phyloP scores from a whole-genome alignment of 2,797 vertebrate genomes.

The Manis pentadactyla region DNA sequence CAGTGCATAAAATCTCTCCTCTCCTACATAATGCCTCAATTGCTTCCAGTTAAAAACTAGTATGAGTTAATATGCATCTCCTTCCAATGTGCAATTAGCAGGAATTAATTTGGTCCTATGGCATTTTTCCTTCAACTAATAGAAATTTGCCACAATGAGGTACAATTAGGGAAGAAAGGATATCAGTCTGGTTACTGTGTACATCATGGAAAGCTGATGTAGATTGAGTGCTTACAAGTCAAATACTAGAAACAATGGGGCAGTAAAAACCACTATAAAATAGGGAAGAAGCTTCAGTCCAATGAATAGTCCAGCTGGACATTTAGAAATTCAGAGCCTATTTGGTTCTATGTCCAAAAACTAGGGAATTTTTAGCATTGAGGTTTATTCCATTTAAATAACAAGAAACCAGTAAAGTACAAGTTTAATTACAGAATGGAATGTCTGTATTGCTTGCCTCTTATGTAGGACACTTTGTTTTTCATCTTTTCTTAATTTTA shows the following conservation, averaged over 20 bases:
- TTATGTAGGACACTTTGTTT: background rate
- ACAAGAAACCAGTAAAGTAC: background rate
- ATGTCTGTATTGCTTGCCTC: background rate
- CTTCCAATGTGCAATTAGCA: background rate
- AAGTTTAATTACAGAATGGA: background rate
- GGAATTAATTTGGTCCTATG: background rate
- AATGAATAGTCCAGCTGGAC: background rate
- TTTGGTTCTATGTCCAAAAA: background rate
- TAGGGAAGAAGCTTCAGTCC: background rate
- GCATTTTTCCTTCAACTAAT: background rate
- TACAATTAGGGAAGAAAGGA: background rate
- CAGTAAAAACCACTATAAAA: background rate
- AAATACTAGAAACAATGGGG: background rate
- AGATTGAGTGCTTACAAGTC: background rate
- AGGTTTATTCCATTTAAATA: background rate
- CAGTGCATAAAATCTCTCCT: background rate
- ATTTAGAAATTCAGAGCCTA: background rate
- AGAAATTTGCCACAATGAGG: background rate
- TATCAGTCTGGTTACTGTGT: background rate
- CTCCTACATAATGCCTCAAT: background rate
- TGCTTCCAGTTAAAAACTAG: background rate
- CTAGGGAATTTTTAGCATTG: background rate
- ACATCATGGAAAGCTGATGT: background rate
- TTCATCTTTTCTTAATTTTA: background rate
- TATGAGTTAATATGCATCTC: background rate